A percentile compares a stretch with the other conserved stretches of the same genome.
Evolutionary conservation across 2,888 invertebrate species (phyloP).

Genomic region (Nebria salina): DNA sequence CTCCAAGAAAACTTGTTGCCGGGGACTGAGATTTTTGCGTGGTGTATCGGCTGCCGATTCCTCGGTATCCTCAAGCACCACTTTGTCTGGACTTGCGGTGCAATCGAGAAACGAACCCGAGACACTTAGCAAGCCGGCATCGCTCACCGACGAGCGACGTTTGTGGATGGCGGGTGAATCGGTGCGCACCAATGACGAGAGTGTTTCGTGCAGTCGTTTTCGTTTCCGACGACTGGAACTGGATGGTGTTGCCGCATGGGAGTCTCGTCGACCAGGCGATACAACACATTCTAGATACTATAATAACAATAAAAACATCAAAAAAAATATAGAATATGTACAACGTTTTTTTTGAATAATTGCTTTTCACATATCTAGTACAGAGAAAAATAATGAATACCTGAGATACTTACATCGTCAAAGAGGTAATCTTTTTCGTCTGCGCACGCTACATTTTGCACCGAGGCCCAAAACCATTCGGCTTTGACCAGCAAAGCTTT

Average conservation of each 20-base stretch:
- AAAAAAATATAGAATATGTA: no score
- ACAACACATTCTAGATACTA: constrained; percentile 65
- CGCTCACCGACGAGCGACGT: constrained; percentile 86
- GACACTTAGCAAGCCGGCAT: constrained; percentile 84
- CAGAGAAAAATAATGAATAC: neutral
- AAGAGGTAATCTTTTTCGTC: constrained; percentile 91
- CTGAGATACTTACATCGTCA: constrained; percentile 75
- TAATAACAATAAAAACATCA: constrained; percentile 12
- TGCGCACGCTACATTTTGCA: constrained; percentile 94
- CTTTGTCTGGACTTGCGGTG: constrained; percentile 82
- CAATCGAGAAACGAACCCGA: constrained; percentile 91
- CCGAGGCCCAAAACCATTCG: constrained; percentile 99
- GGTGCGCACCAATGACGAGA: constrained; percentile 68
- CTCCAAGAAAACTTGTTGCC: constrained; percentile 89
- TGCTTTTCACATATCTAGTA: no score
- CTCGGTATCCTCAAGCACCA: constrained; percentile 58
- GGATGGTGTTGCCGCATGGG: constrained; percentile 65
- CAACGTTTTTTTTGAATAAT: no score
- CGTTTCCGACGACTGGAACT: constrained; percentile 77
- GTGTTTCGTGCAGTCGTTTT: constrained; percentile 76
- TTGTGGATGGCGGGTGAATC: constrained; percentile 73
- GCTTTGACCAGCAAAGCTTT: constrained; percentile 84
- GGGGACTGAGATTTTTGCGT: constrained; percentile 75
- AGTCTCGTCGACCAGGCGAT: constrained; percentile 68
- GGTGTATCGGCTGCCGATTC: constrained; percentile 67